Base-by-base conservation (phyloP, 2,113 vertebrate genomes). In the Grammomys surdaster region DNA sequence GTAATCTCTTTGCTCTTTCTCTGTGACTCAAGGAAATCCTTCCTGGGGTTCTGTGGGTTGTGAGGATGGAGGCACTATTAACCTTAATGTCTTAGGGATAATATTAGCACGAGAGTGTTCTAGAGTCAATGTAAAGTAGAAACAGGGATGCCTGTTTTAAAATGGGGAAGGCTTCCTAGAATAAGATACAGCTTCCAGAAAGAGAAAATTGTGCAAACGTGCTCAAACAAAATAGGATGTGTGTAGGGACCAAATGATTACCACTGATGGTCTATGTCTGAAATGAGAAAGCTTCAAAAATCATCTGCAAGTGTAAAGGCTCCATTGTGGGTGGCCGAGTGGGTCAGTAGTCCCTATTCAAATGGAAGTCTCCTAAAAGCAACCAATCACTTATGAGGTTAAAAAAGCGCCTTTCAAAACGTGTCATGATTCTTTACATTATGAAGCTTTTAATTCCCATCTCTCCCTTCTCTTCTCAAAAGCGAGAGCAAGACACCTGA, bases 121-220 rank as follows among this genome's bases (percentile, higher is more conserved):
- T 91, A 86, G 94, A 98, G 94, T 97, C 96, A 98, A 92, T 94
- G 85, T 97, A 6, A 95, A 98, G 96, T 92, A 96, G 95, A 95
- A 96, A 94, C 90, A 94, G 96, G 78, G 93, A 97, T 94, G 96
- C 95, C 96, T 98, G 95, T 93, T 98, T 98, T 97, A 95, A 98
- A 98, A 97, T 95, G 97, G 98, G 98, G 97, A 98, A 98, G 98
- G 97, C 94, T 98, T 98, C 98, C 92, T 98, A 98, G 97, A 98
- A 98, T 97, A 98, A 98, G 97, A 98, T 0, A 24, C 85, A 91
- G 97, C 85, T 98, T 98, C 97, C 97, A 97, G 97, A 97, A 96
- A 97, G 73, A 96, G 77, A 98, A 98, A 97, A 98, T 95, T 98
- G 97, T 94, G 93, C 95, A 98, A 97, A 95, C n/a, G 93, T 88